Evolutionary conservation across 2,113 vertebrate species (phyloP).

Genomic region (Laterallus jamaicensis): DNA sequence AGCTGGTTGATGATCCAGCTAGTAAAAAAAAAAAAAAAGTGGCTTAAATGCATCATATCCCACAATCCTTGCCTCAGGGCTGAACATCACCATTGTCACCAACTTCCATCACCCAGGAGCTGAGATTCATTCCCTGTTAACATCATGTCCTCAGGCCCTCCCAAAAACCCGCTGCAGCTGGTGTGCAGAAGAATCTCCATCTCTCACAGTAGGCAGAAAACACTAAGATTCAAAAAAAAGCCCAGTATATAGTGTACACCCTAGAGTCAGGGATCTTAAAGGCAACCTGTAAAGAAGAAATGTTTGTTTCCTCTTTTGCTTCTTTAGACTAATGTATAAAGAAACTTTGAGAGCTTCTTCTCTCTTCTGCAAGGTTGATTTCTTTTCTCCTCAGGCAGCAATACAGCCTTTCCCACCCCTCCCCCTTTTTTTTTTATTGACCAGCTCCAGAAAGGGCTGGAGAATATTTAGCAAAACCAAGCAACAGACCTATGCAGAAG

Average conservation of each 20-base stretch:
- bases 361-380: neutral
- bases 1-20: constrained; percentile 1
- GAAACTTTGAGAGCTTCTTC: neutral
- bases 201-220: constrained; percentile 36
- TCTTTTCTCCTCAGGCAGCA: neutral
- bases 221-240: neutral
- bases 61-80: constrained; percentile 43
- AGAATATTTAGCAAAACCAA: neutral
- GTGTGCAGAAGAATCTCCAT: constrained; percentile 16
- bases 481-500: neutral
- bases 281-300: constrained; percentile 45
- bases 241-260: constrained; percentile 26
- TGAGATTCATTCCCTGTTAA: constrained; percentile 25
- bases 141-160: neutral
- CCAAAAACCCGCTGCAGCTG: constrained; percentile 35
- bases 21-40: constrained; percentile 19
- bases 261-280: constrained; percentile 72
- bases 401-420: neutral
- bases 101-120: constrained; percentile 28
- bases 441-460: neutral
- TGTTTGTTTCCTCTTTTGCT: constrained; percentile 51
- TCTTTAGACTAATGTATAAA: constrained; percentile 8
- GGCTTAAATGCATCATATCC: constrained; percentile 12
- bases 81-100: constrained; percentile 4
- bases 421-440: neutral